These are phyloP conservation scores for Gallinago undulata DNA, from an alignment of 2,113 vertebrate species.

Conservation along the genomic window DNA sequence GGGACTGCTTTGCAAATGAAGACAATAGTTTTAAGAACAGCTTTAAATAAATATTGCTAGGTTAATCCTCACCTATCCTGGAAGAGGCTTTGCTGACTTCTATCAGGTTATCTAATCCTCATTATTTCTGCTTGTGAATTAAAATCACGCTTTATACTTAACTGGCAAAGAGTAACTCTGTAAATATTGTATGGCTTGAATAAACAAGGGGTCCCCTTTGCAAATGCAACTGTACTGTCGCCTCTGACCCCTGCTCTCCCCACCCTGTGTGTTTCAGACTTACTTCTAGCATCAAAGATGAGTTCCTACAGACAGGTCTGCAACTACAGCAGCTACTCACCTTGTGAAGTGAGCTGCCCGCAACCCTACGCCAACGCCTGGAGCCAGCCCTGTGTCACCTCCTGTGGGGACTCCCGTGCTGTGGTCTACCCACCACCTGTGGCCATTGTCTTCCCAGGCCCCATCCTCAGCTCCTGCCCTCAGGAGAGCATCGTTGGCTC, in stretches of 20 bases:
- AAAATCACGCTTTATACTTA: not conserved
- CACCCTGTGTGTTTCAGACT: not conserved
- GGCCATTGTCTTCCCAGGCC: not conserved
- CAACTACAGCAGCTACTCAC: not conserved
- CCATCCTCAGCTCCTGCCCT: slow-evolving; percentile 41
- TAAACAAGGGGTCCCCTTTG: not conserved
- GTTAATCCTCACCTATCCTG: not conserved
- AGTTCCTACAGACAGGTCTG: not conserved
- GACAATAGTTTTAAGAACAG: not conserved
- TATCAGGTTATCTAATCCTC: not conserved
- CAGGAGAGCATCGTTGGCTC: not conserved
- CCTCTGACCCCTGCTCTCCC: not conserved
- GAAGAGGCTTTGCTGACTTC: not conserved
- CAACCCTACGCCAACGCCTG: fast-evolving
- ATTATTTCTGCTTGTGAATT: not conserved
- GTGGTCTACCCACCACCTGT: not conserved
- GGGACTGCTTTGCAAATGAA: not conserved
- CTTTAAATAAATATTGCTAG: not conserved
- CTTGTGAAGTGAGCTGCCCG: not conserved
- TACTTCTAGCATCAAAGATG: not conserved
- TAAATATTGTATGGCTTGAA: not conserved
- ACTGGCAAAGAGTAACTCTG: not conserved
- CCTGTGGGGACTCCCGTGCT: not conserved
- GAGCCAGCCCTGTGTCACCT: not conserved
- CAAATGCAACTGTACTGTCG: fast-evolving